Base-by-base conservation (phyloP, 2,797 vertebrate species). In the Lutjanus campechanus region DNA sequence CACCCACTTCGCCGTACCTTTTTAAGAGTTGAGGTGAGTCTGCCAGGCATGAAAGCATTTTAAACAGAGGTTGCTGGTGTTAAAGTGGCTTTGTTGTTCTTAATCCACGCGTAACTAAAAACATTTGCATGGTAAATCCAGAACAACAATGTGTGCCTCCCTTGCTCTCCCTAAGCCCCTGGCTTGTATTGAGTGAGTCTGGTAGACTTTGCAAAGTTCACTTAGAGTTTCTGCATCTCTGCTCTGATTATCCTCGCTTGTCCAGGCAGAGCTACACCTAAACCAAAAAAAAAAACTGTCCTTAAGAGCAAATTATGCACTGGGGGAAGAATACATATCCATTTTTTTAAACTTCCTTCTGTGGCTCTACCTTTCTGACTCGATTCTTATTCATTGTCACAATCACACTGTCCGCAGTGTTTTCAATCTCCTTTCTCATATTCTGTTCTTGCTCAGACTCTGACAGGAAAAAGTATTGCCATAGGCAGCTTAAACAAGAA, bases 181-280 rank as follows among this genome's bases (percentile, higher is more conserved):
- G 29, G 87, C 71, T 80, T 36, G 55, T 72, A 73, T 65, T 73
- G 82, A 82, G 44, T 67, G 64, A 69, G 76, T 41, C 71, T 44
- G 64, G 55, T 64, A 63, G 71, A 91, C 78, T 92, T 86, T 83
- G 64, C 58, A 74, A 89, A 93, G 93, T 94, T 94, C 92, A 91
- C 55, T 62, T 53, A 65, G 88, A 93, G 92, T 93, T 92, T 89
- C 81, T 81, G 72, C 87, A 81, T 87, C 81, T 83, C 60, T 65
- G 80, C 80, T 85, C 51, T 84, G 84, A 88, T 91, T 89, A 86
- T 83, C 25, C 81, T 77, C 15, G 3, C 74, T 68, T 77, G 79
- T 86, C 81, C 76, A 72, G 69, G 74, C 49, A 79, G 65, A 82
- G 69, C 71, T 68, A 73, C 83, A 89, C 64, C 81, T 85, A 73